Evolutionary conservation across 2,888 invertebrate genomes (phyloP).

Genomic region (Drosophila pegasa): DNA sequence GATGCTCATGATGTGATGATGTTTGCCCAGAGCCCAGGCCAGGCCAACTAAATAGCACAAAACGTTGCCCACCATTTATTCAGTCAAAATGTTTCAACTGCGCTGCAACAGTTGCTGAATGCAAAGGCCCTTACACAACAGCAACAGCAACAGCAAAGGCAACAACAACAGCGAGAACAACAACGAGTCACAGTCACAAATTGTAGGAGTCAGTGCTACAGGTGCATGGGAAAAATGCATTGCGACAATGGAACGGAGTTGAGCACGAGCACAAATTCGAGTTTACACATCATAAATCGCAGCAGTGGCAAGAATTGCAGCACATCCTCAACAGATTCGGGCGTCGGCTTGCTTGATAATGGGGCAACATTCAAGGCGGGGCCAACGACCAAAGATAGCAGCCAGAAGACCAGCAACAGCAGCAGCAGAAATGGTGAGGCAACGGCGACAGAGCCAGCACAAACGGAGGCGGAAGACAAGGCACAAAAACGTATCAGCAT

Average conservation of each 20-base stretch:
- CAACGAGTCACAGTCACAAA: constrained; percentile 2
- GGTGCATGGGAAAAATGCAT: constrained; percentile 64
- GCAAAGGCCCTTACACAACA: constrained; percentile 2
- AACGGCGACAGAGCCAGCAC: neutral
- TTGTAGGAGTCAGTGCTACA: constrained; percentile 10
- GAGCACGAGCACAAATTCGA: constrained; percentile 45
- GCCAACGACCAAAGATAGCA: constrained; percentile 54
- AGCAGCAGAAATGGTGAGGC: constrained; percentile 16
- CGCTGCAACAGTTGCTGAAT: constrained; percentile 19
- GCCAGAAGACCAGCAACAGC: constrained; percentile 3
- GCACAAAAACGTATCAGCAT: constrained; percentile 59
- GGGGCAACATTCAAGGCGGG: constrained; percentile 50
- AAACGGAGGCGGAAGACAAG: constrained; percentile 13
- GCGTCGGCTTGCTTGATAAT: constrained; percentile 80
- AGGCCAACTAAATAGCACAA: constrained; percentile 14
- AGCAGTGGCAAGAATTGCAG: constrained; percentile 71
- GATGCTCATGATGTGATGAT: constrained; percentile 60
- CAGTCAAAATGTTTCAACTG: constrained; percentile 23
- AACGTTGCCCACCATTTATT: neutral
- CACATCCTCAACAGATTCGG: constrained; percentile 83
- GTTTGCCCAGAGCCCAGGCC: constrained; percentile 42
- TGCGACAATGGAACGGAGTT: constrained; percentile 67
- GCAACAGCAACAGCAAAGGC: neutral
- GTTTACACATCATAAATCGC: constrained; percentile 54
- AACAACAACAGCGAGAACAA: neutral